Evolutionary conservation across 2,888 invertebrate genomes (phyloP), one percentile per base, ranked within the genome.

Genomic region (Drosophila dives): DNA sequence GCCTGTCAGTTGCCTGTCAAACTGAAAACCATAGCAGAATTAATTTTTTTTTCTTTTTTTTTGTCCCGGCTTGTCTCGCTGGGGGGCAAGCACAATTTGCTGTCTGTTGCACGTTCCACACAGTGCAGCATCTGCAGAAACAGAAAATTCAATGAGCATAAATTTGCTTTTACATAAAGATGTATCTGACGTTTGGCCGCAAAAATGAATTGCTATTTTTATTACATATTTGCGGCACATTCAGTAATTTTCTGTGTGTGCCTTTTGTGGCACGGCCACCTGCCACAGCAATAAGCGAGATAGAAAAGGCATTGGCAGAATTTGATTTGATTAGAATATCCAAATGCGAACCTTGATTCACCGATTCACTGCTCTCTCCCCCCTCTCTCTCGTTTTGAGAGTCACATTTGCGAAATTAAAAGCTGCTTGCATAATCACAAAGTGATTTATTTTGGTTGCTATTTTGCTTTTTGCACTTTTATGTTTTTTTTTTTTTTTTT

Each of bases 371-470:
- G 29, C 5, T 5, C 53, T 54, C 23, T 23, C 23, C 2, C 23
- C 2, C 23, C 23, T 1, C 23, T 23, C 23, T 49, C 58, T 53
- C 62, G 42, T 49, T 29, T 55, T 23, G 58, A 36, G 2, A 15
- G 68, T 64, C 72, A 67, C 88, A 85, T 85, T 85, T 85, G 81
- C 81, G 26, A 85, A 88, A 85, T 85, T 88, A 88, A 85, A 85
- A 85, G 77, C 80, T 51, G 73, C 83, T 71, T 65, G 71, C 85
- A 87, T 87, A 85, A 84, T 84, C 75, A 82, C 53, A 85, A 84
- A 82, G 72, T 73, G 72, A 82, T 87, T 82, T 75, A 61, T 55
- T 51, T 70, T 74, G 59, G 58, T 50, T 45, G 38, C 32, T 55
- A 8, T 23, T 42, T 49, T 67, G 32, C 26, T 53, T 36, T 53